A percentile compares a stretch with the other conserved stretches of the same genome.
phyloP scores from a whole-genome alignment of 1,140 invertebrate species.

The Orchestia grillus region DNA sequence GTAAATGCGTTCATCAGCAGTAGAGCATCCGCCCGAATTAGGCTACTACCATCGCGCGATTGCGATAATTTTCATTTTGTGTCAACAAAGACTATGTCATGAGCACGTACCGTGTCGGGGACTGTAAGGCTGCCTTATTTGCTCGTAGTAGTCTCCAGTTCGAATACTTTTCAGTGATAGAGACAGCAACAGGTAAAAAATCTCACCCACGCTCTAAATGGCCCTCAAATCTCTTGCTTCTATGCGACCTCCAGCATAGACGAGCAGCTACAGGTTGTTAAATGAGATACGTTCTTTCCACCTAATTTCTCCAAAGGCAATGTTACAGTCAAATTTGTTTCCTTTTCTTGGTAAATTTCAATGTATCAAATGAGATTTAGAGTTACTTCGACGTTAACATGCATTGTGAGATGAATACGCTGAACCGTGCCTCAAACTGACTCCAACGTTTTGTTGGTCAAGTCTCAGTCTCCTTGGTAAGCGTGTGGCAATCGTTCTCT shows the following conservation, averaged over 20 bases:
- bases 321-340: background rate
- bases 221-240: background rate
- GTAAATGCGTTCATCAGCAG: too few relatives aligned
- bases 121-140: background rate
- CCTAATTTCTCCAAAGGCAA: background rate
- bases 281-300: background rate
- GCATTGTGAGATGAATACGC: background rate
- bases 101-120: too few relatives aligned
- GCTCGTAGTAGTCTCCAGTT: background rate
- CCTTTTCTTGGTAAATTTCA: background rate
- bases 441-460: background rate
- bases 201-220: background rate
- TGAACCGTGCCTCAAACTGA: background rate
- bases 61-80: too few relatives aligned
- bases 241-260: background rate
- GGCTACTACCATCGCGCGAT: too few relatives aligned
- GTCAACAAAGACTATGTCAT: too few relatives aligned
- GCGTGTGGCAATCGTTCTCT: background rate
- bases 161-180: background rate
- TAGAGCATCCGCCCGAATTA: too few relatives aligned
- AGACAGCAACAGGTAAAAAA: background rate
- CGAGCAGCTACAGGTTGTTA: background rate
- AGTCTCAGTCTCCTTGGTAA: background rate
- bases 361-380: background rate
- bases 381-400: background rate